Evolutionary conservation across 2,888 invertebrate species (phyloP), one percentile per base, ranked within the genome.

Genomic region (Sinohyriopsis cumingii): DNA sequence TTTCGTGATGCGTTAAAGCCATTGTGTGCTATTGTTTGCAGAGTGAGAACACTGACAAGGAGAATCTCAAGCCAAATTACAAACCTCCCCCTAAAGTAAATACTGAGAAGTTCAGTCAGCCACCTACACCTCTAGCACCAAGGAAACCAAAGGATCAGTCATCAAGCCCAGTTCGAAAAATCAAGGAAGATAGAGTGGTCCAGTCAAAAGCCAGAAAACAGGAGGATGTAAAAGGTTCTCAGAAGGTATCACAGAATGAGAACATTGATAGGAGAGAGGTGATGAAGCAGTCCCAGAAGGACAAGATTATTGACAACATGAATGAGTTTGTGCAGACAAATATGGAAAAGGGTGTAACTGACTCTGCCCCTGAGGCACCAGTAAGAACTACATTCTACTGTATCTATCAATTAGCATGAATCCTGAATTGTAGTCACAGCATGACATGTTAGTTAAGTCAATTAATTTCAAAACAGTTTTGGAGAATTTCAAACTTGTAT

Each of bases 241-340:
- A 71, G 56, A 71, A 63, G 59, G 55, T 69, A 24, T 55, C 61
- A 18, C 59, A 62, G 55, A 69, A 62, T 67, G 75, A 75, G 62
- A 79, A 79, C 63, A 65, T 76, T 19, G 67, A 77, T 62, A 63
- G 68, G 54, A 68, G 62, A 20, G 77, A 72, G 5, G 77, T 73
- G 45, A 69, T 74, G 28, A 79, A 77, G 61, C 69, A 73, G n/a
- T 73, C 73, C 3, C 69, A 71, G 69, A 80, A 76, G 66, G 67
- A 67, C 53, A 79, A 79, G 60, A 69, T 67, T 24, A 70, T 80
- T 24, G 70, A 68, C 5, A 80, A 72, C 62, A 82, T 86, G 84
- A 86, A 87, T 73, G 86, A 86, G 71, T 83, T 82, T 72, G 81
- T 73, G n/a, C 87, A 87, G 77, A 85, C 86, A n/a, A 77, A 87